Evolutionary conservation across 2,888 invertebrate genomes (phyloP), one percentile per base, ranked within the genome.

Genomic region (Ochropacha duplaris): DNA sequence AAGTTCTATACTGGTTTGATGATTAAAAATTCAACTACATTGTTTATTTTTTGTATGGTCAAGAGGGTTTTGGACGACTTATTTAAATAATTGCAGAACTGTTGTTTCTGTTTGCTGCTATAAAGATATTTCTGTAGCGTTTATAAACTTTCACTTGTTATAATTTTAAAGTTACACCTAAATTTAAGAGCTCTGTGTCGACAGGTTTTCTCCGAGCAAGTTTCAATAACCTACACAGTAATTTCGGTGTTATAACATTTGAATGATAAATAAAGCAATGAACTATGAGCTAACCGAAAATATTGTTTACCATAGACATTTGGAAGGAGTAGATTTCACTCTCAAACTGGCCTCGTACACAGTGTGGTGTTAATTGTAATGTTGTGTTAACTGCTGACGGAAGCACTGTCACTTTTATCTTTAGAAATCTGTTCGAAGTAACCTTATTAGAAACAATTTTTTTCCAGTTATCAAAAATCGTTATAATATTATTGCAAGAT

Each of bases 351-450:
- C 26, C 49, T 54, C 28, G 49, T 12, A 54, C 54, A 39, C 56
- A 54, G 28, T 50, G 51, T 24, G 50, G 66, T 63, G 69, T 58
- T 69, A 67, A 71, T 67, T 62, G 58, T 56, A 57, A 49, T 51
- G 54, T 57, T 59, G 58, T 54, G 56, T 59, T 55, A 61, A 54
- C 52, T 57, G 57, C 31, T 63, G 54, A 61, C 55, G 14, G 34
- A 54, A 61, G 8, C 50, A 69, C 66, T 70, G 64, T 70, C 72
- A 62, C 71, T 72, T 71, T 74, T 70, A 67, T 60, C 49, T 57
- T 60, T 61, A 58, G 60, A 64, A 66, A 66, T 61, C 58, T 4
- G 6, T 44, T 19, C 44, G 9, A n/a, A 9, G 5, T 36, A 36
- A 5, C n/a, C 11, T 31, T 31, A 6, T 31, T n/a, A n/a, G n/a